Evolutionary conservation across 2,888 invertebrate species (phyloP), one percentile per base, ranked within the genome.

Genomic region (Catocala fraxini): DNA sequence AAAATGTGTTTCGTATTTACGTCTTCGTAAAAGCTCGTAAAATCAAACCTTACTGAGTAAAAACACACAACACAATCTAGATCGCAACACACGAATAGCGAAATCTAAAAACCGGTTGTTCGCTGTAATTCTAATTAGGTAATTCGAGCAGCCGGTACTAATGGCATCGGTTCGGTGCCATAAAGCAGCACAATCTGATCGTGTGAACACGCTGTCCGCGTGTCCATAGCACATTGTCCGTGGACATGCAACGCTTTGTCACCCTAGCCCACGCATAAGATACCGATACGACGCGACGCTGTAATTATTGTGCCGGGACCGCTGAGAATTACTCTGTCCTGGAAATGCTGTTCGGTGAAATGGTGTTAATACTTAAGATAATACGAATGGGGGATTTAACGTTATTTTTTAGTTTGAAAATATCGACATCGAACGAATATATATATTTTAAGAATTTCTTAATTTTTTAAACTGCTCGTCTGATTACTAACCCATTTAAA

Each of bases 61-160:
- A 71, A 73, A 62, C 75, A 68, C 62, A 68, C 62, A 51, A 54
- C 68, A 68, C 70, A 75, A 83, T 84, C 83, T 81, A 80, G 83
- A 83, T 83, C 68, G 65, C 56, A 69, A 73, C 75, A 71, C 80
- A 76, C 80, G 80, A 83, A 80, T 82, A 82, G 83, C 75, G 58
- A 75, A 70, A 79, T 73, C 74, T 78, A 83, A 83, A 79, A 85
- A 88, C 89, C 86, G 82, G 89, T 87, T 83, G 71, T 70, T 75
- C 76, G 77, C 81, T 88, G 90, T 91, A 90, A 89, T 91, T 92
- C 92, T 93, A 93, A 93, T 93, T 93, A 93, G 93, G 91, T 91
- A 91, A 91, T 91, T 87, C 89, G 86, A 86, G 86, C 86, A 85
- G 86, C 79, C 82, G 81, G 81, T 84, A 85, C 91, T 93, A 93